phyloP scores from a whole-genome alignment of 2,797 vertebrate species.

The Anableps anableps region DNA sequence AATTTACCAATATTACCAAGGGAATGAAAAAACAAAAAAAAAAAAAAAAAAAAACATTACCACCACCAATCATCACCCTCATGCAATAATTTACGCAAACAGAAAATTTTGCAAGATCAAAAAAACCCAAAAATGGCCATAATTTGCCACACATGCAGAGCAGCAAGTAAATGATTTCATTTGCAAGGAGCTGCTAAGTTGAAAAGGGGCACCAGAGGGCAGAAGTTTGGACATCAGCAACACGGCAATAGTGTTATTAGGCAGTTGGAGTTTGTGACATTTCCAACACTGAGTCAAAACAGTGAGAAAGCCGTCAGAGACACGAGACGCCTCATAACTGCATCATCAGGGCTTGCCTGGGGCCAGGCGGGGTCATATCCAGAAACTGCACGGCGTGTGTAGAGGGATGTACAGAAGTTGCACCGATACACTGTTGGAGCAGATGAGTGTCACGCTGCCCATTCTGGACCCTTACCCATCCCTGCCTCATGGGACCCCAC shows the following conservation, averaged over 20 bases:
- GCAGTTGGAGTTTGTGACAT: background rate
- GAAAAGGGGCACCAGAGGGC: background rate
- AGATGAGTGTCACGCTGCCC: background rate
- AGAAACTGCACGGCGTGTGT: background rate
- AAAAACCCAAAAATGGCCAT: background rate
- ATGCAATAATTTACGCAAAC: background rate
- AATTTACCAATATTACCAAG: slow-evolving; percentile 2
- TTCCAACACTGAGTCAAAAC: background rate
- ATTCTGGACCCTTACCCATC: background rate
- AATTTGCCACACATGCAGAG: background rate
- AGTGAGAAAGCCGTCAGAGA: background rate
- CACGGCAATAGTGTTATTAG: background rate
- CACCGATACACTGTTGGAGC: background rate
- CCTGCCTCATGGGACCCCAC: background rate
- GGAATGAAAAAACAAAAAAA: background rate
- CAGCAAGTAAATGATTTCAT: background rate
- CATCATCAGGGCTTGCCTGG: background rate
- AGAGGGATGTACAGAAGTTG: background rate
- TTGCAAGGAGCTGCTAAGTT: background rate
- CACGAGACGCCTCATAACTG: background rate
- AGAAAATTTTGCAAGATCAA: background rate
- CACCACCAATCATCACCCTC: background rate
- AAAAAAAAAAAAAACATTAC: too few species aligned
- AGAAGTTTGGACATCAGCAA: background rate
- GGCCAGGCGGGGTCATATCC: background rate